Evolutionary conservation across 2,797 vertebrate species (phyloP).

Genomic region (Enteromius viviparus): DNA sequence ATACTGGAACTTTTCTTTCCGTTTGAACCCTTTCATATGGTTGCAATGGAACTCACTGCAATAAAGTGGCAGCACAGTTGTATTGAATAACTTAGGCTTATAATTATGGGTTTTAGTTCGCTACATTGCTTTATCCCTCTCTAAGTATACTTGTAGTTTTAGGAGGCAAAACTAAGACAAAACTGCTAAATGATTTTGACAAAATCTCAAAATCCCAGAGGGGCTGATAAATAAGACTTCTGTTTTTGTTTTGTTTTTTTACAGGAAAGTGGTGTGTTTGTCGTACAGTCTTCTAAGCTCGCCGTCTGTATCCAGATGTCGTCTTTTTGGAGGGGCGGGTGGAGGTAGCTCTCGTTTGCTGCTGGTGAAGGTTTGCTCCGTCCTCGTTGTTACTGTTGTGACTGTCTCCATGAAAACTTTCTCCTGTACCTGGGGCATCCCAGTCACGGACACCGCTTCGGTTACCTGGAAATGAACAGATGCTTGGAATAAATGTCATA

Average conservation of each 20-base stretch:
- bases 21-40: background rate
- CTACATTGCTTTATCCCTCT: background rate
- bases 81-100: background rate
- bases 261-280: slow-evolving; percentile 1
- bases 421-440: slow-evolving; percentile 79
- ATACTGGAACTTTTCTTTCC: background rate
- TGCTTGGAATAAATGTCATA: background rate
- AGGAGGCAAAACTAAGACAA: background rate
- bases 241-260: background rate
- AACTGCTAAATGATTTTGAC: background rate
- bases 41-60: background rate
- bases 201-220: background rate
- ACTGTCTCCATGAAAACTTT: slow-evolving; percentile 72
- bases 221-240: background rate
- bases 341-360: slow-evolving; percentile 81
- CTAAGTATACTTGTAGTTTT: background rate
- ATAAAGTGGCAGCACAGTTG: background rate
- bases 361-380: slow-evolving; percentile 64
- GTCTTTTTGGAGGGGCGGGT: slow-evolving; percentile 88
- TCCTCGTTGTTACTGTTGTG: slow-evolving; percentile 65
- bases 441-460: slow-evolving; percentile 82
- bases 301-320: slow-evolving; percentile 83
- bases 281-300: slow-evolving; percentile 87
- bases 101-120: background rate
- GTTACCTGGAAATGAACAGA: slow-evolving; percentile 79